Base-by-base conservation (phyloP, 2,888 invertebrate species). In the Aelia acuminata region DNA sequence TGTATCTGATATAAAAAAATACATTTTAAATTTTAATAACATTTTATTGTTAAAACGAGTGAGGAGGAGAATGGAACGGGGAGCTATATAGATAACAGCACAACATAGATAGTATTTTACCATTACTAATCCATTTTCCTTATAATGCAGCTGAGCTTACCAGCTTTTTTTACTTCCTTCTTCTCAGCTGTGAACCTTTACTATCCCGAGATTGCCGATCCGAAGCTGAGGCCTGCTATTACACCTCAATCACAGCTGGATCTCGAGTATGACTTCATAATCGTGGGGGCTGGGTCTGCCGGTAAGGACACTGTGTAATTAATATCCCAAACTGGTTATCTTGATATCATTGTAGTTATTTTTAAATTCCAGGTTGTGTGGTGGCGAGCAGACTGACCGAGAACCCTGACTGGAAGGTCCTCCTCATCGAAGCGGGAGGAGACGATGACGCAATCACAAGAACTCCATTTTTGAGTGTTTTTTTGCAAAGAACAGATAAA, bases 391-490 rank as follows among this genome's bases (percentile, higher is more conserved):
- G 88, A 57, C 57, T 88, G 11, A 50, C 75, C 3, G 88, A 88
- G 84, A 88, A 50, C 13, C 43, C 75, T 35, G 53, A 13, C 15
- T 88, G 88, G 88, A 84, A 84, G 31, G 48, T 88, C n/a, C 84
- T 88, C 5, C 48, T 88, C 8, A 84, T 88, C 11, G 88, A 88
- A 88, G 84, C 84, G 3, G 88, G 88, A n/a, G 88, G 88, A n/a
- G 84, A 88, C 31, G 88, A 88, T 31, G 53, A 48, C n/a, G 53
- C 88, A 11, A 88, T 90, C 13, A 39, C 86, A 18, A 50, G 86
- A 39, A 39, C 50, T 3, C 88, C 88, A 47, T 48, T 26, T n/a
- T 43, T 88, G 31, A 3, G 18, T 35, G 8, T 22, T 49, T 84
- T 39, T 39, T 35, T 50, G 22, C 22, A 35, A n/a, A 53, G 57